These are phyloP conservation scores for Macaca nemestrina DNA, from an alignment of 2,113 vertebrate genomes.

Conservation along the genomic window DNA sequence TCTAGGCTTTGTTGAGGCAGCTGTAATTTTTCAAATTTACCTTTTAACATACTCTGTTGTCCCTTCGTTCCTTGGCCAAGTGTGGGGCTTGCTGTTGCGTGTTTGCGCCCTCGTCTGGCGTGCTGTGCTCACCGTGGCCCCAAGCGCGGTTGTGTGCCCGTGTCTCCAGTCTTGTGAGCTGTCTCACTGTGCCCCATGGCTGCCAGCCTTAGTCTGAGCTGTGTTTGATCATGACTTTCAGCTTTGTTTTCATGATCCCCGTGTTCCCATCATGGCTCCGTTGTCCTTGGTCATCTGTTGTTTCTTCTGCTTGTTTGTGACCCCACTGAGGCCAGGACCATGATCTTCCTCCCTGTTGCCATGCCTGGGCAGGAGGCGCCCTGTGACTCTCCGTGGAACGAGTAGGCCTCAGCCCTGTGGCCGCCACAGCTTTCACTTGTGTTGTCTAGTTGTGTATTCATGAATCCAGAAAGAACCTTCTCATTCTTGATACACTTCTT, in stretches of 20 bases:
- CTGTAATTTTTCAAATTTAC: accelerated
- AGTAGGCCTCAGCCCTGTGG: neutral
- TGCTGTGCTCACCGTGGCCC: neutral
- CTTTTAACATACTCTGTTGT: neutral
- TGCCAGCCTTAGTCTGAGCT: neutral
- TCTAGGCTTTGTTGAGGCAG: neutral
- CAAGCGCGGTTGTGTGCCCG: accelerated
- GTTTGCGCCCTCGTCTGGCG: neutral
- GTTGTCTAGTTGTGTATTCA: neutral
- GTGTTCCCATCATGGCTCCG: accelerated
- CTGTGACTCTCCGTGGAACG: accelerated
- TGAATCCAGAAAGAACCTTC: neutral
- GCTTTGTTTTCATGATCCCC: neutral
- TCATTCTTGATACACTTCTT: neutral
- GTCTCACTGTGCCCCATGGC: neutral
- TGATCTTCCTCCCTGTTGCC: accelerated
- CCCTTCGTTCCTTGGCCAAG: neutral
- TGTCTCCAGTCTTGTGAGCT: neutral
- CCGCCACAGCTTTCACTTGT: no score
- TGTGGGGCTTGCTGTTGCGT: accelerated
- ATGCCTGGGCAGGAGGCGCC: accelerated
- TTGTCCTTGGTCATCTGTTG: accelerated
- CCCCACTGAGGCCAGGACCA: accelerated
- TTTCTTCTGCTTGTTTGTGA: neutral
- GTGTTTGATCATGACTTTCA: neutral